A percentile compares a stretch with the other conserved stretches of the same genome.
These are phyloP conservation scores for Orientallactaga sibirica DNA, from an alignment of 2,797 vertebrate genomes.

Conservation along the genomic window DNA sequence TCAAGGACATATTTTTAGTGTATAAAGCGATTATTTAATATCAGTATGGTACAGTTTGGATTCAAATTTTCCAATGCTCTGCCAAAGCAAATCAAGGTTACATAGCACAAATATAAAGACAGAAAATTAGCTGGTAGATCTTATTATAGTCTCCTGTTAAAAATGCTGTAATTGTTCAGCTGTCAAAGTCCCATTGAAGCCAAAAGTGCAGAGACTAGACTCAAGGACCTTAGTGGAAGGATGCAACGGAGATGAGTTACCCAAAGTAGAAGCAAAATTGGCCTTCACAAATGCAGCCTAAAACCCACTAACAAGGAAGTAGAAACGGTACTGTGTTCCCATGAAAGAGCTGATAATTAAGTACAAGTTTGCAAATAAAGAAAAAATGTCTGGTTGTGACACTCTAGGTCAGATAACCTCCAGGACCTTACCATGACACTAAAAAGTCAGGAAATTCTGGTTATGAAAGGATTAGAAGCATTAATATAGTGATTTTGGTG, in stretches of 20 bases:
- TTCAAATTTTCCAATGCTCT: neutral
- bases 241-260: too few relatives aligned
- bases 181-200: neutral
- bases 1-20: conserved; percentile 30
- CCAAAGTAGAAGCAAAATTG: neutral
- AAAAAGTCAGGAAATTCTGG: conserved; percentile 7
- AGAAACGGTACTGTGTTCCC: fast-evolving
- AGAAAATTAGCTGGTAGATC: neutral
- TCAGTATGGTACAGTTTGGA: neutral
- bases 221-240: neutral
- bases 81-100: neutral
- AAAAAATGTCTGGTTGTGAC: neutral
- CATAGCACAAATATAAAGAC: neutral
- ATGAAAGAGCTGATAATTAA: neutral
- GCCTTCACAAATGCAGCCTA: neutral
- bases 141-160: neutral
- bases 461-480: neutral
- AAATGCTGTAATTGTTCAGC: neutral
- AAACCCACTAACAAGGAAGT: neutral
- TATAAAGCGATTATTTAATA: neutral
- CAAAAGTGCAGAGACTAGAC: neutral
- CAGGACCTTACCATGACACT: neutral
- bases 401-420: neutral
- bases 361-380: neutral
- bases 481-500: neutral